These are phyloP conservation scores for Tetropium fuscum DNA, from an alignment of 2,888 invertebrate species.

Conservation along the genomic window DNA sequence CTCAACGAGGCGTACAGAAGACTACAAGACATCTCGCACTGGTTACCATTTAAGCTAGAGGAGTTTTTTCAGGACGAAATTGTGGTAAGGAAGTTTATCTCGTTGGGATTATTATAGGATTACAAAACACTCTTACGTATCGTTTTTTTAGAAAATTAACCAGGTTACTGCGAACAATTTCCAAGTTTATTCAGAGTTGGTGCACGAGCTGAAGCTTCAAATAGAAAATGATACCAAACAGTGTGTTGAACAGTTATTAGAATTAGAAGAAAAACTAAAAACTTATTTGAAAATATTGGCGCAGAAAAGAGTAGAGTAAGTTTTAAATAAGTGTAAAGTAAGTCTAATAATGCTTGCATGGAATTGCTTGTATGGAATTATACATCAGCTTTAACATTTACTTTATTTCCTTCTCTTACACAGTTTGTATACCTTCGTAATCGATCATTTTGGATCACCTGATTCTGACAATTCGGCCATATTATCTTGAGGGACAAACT, in stretches of 20 bases:
- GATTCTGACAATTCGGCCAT: too few species aligned
- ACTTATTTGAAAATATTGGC: constrained; percentile 28
- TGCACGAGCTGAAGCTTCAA: constrained; percentile 50
- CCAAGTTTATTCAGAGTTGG: constrained; percentile 52
- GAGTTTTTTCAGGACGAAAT: constrained; percentile 57
- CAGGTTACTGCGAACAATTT: constrained; percentile 57
- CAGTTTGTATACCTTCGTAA: too few species aligned
- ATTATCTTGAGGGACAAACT: too few species aligned
- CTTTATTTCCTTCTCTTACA: too few species aligned
- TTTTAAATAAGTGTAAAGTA: not conserved
- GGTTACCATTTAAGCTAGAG: constrained; percentile 55
- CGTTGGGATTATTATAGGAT: too few species aligned
- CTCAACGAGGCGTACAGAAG: constrained; percentile 51
- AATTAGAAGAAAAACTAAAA: constrained; percentile 30
- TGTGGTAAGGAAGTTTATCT: too few species aligned
- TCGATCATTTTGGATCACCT: too few species aligned
- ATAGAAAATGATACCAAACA: constrained; percentile 49
- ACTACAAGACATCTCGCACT: constrained; percentile 50
- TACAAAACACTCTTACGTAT: not conserved
- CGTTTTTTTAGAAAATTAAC: constrained; percentile 55
- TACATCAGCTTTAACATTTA: too few species aligned
- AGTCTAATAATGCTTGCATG: not conserved
- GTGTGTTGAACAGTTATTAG: constrained; percentile 46
- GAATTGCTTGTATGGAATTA: not conserved
- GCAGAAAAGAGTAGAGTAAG: constrained; percentile 29